Base-by-base conservation (phyloP, 2,113 vertebrate genomes). In the Larimichthys polyactis region DNA sequence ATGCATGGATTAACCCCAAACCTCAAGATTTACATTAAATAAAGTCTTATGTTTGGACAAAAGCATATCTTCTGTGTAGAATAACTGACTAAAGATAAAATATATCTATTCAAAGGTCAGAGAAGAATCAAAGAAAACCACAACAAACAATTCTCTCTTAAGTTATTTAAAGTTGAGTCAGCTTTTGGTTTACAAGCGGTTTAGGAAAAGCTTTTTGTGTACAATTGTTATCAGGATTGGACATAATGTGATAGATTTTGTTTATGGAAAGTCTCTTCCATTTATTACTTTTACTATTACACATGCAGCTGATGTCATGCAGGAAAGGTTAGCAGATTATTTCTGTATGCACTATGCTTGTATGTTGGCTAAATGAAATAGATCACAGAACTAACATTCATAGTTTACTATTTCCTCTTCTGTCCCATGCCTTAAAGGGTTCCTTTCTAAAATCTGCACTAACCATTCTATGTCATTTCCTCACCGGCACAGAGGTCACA, bases 1-100 rank as follows among this genome's bases (percentile, higher is more conserved):
- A 49, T 27, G 54, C 7, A 68, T 24, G 65, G 36, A 77, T 75
- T 77, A 76, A 80, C 17, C 22, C 52, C 51, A 24, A 71, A 78
- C 46, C 43, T 22, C 29, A 51, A 69, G 27, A 74, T 83, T 79
- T 67, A 70, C 67, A 54, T 84, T 48, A 59, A 75, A 49, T 58
- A 36, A 71, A 68, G 69, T 16, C 51, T 71, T 14, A 16, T n/a
- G 55, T 86, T 69, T 59, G 67, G 68, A 82, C 43, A 48, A 51
- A 20, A 20, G 62, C 49, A 8, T 69, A 62, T 43, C 36, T 69
- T 11, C n/a, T 67, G 16, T 14, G 1, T 11, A n/a, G 11, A 22
- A 43, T 22, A 24, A 57, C 8, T 70, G n/a, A 24, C 10, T 71
- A 29, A n/a, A 55, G 17, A 72, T 15, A 29, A 40, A 43, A 20